phyloP scores from a whole-genome alignment of 2,888 invertebrate genomes.

The Chloroclystis v-ata region DNA sequence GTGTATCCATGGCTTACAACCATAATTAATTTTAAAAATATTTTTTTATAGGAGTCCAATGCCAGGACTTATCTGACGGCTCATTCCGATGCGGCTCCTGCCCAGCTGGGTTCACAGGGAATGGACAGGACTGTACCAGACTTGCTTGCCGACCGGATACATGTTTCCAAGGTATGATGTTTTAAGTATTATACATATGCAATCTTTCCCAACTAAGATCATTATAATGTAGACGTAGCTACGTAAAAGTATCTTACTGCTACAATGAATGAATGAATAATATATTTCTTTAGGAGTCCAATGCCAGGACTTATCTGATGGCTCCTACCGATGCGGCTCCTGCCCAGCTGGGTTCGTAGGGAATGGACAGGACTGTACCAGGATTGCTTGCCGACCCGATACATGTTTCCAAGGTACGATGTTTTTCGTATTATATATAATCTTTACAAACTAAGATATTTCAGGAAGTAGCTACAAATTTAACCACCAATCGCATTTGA shows the following conservation, averaged over 20 bases:
- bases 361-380: slow-evolving; percentile 82
- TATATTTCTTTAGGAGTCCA: slow-evolving; percentile 46
- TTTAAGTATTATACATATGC: too few relatives aligned
- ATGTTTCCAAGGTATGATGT: slow-evolving; percentile 50
- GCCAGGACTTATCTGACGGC: slow-evolving; percentile 58
- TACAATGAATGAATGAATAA: too few relatives aligned
- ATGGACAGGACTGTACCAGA: slow-evolving; percentile 81
- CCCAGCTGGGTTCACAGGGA: slow-evolving; percentile 89
- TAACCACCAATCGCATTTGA: too few relatives aligned
- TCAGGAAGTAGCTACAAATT: too few relatives aligned
- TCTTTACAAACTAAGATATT: too few relatives aligned
- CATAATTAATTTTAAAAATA: too few relatives aligned
- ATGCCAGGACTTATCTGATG: slow-evolving; percentile 58
- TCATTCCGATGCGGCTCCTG: slow-evolving; percentile 89
- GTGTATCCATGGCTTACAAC: too few relatives aligned
- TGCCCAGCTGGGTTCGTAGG: slow-evolving; percentile 92
- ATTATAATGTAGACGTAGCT: too few relatives aligned
- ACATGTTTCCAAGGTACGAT: slow-evolving; percentile 52
- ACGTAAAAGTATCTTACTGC: too few relatives aligned
- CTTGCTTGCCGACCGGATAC: slow-evolving; percentile 45
- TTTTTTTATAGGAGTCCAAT: slow-evolving; percentile 48
- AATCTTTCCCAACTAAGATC: too few relatives aligned
- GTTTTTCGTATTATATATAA: too few relatives aligned
- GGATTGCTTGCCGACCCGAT: slow-evolving; percentile 45
- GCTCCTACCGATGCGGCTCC: slow-evolving; percentile 85